Evolutionary conservation across 2,797 vertebrate species (phyloP), one percentile per base, ranked within the genome.

Genomic region (Myotis pilosus): DNA sequence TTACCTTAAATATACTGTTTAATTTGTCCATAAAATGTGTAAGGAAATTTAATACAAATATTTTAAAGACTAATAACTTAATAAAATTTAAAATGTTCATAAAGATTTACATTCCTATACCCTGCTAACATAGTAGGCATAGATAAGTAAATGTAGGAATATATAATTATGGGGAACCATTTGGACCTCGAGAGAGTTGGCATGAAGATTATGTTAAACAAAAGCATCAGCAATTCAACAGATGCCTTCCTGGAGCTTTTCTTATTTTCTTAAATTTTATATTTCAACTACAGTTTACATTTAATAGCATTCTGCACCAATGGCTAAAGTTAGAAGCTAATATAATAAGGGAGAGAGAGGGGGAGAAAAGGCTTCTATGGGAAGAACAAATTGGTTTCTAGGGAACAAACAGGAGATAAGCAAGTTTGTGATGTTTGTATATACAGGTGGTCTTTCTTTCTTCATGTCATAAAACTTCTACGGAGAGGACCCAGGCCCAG

Each of bases 1-100:
- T 19, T 81, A 85, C 12, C 55, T 91, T 30, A 91, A 95, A 36
- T 76, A 36, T 60, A 93, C 25, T 87, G 8, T 72, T 96, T 76
- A 81, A 64, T 81, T 30, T 84, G 41, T 17, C 25, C 44, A 51
- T 62, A 71, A 93, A 33, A 20, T 33, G 80, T 64, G 76, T 1
- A 88, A 23, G 17, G 22, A 81, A 91, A 95, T 38, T 38, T 22
- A 53, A 82, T 85, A 90, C 5, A 75, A 49, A 33, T 47, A 28
- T 79, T 41, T 28, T 53, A 83, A 95, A 95, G 11, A 8, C 41
- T 84, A 96, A 86, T 47, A 94, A 84, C 17, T 78, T 57, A 66
- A n/a, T 78, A 88, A 91, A 87, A n/a, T 72, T 74, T 72, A 64
- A 87, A 79, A 64, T 36, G 83, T 64, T 68, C 74, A 94, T 33